Evolutionary conservation across 2,797 vertebrate species (phyloP), one percentile per base, ranked within the genome.

Genomic region (Neopelma chrysocephalum): DNA sequence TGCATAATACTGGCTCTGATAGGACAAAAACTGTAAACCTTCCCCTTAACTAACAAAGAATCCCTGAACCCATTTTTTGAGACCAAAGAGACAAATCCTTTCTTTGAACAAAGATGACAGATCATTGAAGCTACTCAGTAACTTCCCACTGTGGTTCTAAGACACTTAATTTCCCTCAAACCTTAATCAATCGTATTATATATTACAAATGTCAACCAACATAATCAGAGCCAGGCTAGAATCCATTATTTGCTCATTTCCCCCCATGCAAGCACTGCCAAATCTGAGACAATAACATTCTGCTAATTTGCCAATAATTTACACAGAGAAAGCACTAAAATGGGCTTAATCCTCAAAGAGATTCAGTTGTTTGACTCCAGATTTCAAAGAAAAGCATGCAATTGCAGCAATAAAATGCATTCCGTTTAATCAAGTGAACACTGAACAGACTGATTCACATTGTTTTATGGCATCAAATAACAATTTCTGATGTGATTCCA

Each of bases 261-360:
- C 47, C 83, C 65, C 64, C 32, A 22, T 87, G 60, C 81, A 89
- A 88, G 53, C 38, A 57, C 45, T 77, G 38, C 82, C 87, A 96
- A 56, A 68, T 42, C 61, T 82, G 66, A 92, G 50, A 78, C 65
- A 93, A 83, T 47, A 84, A 79, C 1, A 3, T 85, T 70, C 50
- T 75, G 73, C 64, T 94, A 90, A 94, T 95, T 93, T 95, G 87
- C 48, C 60, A 60, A 91, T 87, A 93, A 89, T 94, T 89, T 97
- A 95, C 66, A 91, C 34, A 82, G 92, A 94, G 58, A 93, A 77
- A 87, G 45, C 58, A 92, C 34, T 78, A 64, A 96, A 96, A 95
- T 72, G 68, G 81, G 80, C 89, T 97, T 98, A 97, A 97, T 96
- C 90, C 91, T 95, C 89, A 61, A 94, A 97, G 93, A 82, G 76